A percentile compares a stretch with the other conserved stretches of the same genome.
These are phyloP conservation scores for Alca torda DNA, from an alignment of 2,797 vertebrate genomes.

Conservation along the genomic window DNA sequence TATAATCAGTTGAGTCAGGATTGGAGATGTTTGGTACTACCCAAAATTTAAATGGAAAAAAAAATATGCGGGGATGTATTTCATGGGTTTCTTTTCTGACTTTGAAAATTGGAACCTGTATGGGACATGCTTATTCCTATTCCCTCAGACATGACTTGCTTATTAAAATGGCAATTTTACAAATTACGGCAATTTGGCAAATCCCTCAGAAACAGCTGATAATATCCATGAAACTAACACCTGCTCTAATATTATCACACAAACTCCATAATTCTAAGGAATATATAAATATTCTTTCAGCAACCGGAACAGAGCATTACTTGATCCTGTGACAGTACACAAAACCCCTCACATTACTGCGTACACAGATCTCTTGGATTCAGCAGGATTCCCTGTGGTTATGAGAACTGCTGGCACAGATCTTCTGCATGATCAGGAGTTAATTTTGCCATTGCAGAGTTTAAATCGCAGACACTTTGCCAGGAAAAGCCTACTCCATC, in stretches of 20 bases:
- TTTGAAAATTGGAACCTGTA: constrained; percentile 3
- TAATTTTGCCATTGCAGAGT: neutral
- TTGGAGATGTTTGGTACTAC: neutral
- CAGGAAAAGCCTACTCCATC: neutral
- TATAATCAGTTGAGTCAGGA: constrained; percentile 1
- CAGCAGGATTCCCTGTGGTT: neutral
- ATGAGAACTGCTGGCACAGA: neutral
- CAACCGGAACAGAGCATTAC: neutral
- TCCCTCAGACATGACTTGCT: constrained; percentile 25
- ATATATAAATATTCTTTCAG: neutral
- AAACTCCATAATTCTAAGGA: neutral
- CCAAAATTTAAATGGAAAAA: constrained; percentile 11
- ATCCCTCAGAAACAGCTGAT: constrained; percentile 16
- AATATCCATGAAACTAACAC: constrained; percentile 1
- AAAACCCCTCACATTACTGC: neutral
- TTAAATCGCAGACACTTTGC: neutral
- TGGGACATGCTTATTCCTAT: neutral
- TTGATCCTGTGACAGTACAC: neutral
- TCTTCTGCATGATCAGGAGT: neutral
- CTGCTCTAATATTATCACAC: neutral
- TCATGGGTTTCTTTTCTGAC: neutral
- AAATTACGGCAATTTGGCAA: constrained; percentile 30
- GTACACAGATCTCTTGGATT: neutral
- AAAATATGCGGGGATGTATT: neutral
- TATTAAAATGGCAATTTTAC: constrained; percentile 45